phyloP scores from a whole-genome alignment of 2,797 vertebrate genomes.

The Diplodus puntazzo region DNA sequence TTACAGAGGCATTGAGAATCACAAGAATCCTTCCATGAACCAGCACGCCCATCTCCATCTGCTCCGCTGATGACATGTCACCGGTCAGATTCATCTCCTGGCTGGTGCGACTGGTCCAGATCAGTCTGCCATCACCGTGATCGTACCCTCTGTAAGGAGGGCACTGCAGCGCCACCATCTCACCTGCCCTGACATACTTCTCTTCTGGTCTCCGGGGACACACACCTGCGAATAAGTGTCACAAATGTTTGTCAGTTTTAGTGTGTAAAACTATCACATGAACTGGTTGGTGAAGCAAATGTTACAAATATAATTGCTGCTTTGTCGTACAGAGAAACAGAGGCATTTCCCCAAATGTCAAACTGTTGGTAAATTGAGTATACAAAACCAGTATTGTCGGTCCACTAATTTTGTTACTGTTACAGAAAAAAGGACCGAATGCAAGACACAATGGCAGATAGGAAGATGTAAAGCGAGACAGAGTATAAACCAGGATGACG shows the following conservation, averaged over 20 bases:
- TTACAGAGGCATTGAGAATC: conserved; percentile 54
- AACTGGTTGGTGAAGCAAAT: neutral
- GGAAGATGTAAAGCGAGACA: too few species aligned
- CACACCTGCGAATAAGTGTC: conserved; percentile 21
- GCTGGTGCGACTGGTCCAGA: conserved; percentile 55
- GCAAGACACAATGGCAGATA: too few species aligned
- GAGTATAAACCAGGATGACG: too few species aligned
- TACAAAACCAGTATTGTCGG: too few species aligned
- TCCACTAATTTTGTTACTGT: too few species aligned
- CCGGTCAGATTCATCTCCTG: conserved; percentile 29
- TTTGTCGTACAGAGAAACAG: too few species aligned
- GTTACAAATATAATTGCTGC: too few species aligned
- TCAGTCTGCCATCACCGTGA: neutral
- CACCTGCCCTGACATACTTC: conserved; percentile 38
- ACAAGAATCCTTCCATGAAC: conserved; percentile 38
- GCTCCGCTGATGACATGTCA: conserved; percentile 36
- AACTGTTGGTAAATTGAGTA: too few species aligned
- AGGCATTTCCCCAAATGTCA: too few species aligned
- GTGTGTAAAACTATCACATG: neutral
- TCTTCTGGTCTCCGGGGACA: neutral
- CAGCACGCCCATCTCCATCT: conserved; percentile 34
- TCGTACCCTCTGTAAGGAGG: rapidly evolving
- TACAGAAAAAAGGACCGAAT: too few species aligned
- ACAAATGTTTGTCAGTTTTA: neutral
- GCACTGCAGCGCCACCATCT: conserved; percentile 57